A percentile compares a stretch with the other conserved stretches of the same genome.
Conservation (phyloP, 2,888 invertebrate species). For the Philhelius pedissequus region DNA sequence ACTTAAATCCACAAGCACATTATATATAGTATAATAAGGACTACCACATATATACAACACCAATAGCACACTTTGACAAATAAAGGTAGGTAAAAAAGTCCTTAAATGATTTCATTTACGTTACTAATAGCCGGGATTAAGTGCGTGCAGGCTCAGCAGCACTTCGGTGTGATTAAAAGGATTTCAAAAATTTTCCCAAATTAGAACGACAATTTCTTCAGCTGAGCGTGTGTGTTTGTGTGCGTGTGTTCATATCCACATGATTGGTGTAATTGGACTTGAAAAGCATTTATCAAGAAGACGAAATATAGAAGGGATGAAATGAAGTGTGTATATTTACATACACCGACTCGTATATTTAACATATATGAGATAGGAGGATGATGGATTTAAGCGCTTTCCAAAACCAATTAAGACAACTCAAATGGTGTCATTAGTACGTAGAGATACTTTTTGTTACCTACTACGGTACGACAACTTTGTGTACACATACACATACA, state of each 20-base stretch:
- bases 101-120: constrained; percentile 64
- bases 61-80: constrained; percentile 50
- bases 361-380: not conserved
- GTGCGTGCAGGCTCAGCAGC: constrained; percentile 57
- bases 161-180: constrained; percentile 68
- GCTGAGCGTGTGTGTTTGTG: not conserved
- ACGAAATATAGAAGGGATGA: constrained; percentile 41
- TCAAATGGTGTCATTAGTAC: constrained; percentile 52
- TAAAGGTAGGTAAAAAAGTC: constrained; percentile 45
- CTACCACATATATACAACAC: not conserved
- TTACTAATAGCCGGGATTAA: constrained; percentile 68
- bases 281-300: constrained; percentile 21
- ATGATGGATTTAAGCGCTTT: constrained; percentile 41
- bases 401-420: constrained; percentile 35
- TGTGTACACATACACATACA: not conserved
- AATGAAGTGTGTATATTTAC: constrained; percentile 61
- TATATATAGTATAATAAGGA: too few species aligned
- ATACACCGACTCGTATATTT: constrained; percentile 50
- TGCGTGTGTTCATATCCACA: constrained; percentile 49
- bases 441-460: not conserved
- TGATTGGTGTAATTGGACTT: constrained; percentile 67
- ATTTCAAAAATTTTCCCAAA: constrained; percentile 55
- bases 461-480: not conserved
- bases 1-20: constrained; percentile 55
- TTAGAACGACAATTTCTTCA: constrained; percentile 47